Percentiles rank a stretch among this genome's conserved stretches.
Evolutionary conservation across 2,113 vertebrate genomes (phyloP).

Genomic region (Notarius quadriscutis): DNA sequence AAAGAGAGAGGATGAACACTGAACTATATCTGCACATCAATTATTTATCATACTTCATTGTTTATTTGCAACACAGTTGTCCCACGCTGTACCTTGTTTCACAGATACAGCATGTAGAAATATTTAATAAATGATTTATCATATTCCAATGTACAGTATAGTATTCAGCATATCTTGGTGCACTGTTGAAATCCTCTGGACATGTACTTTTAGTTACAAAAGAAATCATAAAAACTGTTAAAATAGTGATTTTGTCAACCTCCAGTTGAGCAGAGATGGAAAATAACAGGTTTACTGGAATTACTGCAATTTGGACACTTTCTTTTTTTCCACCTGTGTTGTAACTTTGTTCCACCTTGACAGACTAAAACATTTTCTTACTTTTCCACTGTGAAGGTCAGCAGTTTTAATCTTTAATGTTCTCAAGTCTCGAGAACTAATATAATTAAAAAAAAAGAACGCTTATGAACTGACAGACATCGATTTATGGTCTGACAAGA

Average conservation of each 20-base stretch:
- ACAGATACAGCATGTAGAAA: not conserved
- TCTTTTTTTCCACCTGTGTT: not conserved
- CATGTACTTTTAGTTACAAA: not conserved
- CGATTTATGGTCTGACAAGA: slow-evolving; percentile 34
- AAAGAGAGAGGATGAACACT: not conserved
- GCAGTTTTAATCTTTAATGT: slow-evolving; percentile 22
- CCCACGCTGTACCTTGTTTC: not conserved
- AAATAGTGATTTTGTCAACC: not conserved
- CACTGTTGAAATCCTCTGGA: not conserved
- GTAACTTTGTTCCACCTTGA: not conserved
- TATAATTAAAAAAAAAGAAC: not conserved
- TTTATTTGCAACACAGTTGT: not conserved
- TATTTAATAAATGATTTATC: not conserved
- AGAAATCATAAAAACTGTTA: not conserved
- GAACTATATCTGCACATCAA: not conserved
- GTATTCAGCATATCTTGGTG: not conserved
- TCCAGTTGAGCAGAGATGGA: not conserved
- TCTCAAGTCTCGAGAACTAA: slow-evolving; percentile 12
- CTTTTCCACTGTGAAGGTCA: slow-evolving; percentile 20
- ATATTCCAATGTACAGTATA: not conserved
- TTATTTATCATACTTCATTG: not conserved
- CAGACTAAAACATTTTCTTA: not conserved
- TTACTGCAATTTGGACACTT: not conserved
- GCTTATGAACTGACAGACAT: not conserved
- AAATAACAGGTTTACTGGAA: not conserved